phyloP scores from a whole-genome alignment of 2,113 vertebrate species.

The Hippotragus niger region DNA sequence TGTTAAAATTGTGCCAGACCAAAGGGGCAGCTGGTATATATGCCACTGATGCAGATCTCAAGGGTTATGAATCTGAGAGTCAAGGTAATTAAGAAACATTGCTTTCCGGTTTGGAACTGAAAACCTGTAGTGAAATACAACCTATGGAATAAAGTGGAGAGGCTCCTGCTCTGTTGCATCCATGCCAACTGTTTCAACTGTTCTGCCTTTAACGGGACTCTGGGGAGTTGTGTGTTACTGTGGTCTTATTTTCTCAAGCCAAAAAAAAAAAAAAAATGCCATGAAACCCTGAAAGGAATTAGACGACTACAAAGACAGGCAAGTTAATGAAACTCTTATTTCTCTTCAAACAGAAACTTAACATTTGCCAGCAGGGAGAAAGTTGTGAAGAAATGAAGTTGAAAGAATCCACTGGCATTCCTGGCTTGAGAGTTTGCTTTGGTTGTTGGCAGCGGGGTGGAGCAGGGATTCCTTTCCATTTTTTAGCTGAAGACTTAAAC shows the following conservation, averaged over 20 bases:
- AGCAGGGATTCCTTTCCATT: neutral
- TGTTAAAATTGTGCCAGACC: neutral
- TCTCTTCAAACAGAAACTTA: constrained; percentile 50
- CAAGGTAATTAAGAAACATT: neutral
- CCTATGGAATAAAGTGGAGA: neutral
- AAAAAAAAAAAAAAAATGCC: neutral
- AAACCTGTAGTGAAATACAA: neutral
- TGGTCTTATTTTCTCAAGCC: neutral
- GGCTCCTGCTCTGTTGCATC: neutral
- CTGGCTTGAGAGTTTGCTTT: neutral
- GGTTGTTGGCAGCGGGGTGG: neutral
- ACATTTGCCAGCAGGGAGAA: constrained; percentile 23
- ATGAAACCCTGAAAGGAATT: constrained; percentile 22
- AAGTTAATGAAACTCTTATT: constrained; percentile 32
- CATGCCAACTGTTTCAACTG: neutral
- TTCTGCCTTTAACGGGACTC: neutral
- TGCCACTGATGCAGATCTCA: constrained; percentile 9
- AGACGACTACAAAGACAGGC: constrained; percentile 24
- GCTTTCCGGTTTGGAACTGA: neutral
- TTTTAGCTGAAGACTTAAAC: neutral
- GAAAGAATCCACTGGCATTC: neutral
- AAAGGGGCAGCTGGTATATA: neutral
- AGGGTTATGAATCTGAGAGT: neutral
- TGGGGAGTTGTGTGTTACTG: neutral
- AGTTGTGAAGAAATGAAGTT: constrained; percentile 13